Conservation (phyloP, 2,797 vertebrate genomes). For the Otolemur crassicaudatus region DNA sequence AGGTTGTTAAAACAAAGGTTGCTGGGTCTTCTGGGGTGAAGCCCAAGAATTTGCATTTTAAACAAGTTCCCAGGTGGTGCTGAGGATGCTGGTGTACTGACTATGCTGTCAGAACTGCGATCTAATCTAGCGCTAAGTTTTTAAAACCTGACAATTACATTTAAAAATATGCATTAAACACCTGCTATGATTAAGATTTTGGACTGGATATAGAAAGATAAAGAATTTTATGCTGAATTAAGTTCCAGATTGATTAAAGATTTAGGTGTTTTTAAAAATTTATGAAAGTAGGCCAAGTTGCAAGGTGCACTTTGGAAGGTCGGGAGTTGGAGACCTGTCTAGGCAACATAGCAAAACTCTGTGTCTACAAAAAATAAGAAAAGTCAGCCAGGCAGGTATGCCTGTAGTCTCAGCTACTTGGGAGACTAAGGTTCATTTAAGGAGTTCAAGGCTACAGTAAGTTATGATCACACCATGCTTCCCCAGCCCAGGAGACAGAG, state of each 20-base stretch:
- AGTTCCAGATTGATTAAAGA: conserved; percentile 17
- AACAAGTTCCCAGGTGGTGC: neutral
- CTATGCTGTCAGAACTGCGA: neutral
- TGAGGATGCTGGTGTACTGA: neutral
- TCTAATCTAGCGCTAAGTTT: neutral
- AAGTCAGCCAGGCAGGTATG: neutral
- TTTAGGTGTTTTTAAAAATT: conserved; percentile 10
- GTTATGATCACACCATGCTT: neutral
- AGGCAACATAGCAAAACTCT: neutral
- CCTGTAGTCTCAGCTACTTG: neutral
- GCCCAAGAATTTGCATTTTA: neutral
- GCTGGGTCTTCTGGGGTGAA: neutral
- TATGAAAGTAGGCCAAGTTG: neutral
- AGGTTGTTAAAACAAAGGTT: neutral
- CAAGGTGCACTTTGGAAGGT: neutral
- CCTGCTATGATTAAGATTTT: neutral
- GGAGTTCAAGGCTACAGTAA: neutral
- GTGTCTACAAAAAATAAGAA: neutral
- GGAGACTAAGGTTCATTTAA: neutral
- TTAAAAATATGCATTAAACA: conserved; percentile 40
- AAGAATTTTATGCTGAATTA: conserved; percentile 4
- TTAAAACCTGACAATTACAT: neutral
- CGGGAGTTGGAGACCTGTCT: neutral
- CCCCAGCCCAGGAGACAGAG: neutral
- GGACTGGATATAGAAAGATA: neutral